phyloP scores from a whole-genome alignment of 23 tunicate species.

The Styela plicata region DNA sequence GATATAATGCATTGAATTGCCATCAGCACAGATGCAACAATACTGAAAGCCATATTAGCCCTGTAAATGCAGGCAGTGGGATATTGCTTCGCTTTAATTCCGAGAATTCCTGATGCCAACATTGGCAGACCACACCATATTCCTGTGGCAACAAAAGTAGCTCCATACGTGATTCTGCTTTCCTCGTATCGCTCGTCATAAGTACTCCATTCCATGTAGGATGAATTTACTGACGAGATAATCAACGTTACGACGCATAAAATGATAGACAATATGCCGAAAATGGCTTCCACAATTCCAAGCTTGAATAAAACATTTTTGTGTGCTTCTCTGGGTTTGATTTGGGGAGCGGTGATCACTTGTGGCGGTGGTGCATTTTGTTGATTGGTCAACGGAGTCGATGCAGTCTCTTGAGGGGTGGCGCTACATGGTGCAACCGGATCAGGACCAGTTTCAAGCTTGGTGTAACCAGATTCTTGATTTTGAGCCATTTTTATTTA shows the following conservation, averaged over 20 bases:
- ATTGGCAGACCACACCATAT: neutral
- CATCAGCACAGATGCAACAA: neutral
- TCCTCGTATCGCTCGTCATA: neutral
- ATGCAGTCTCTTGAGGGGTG: no score
- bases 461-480: no score
- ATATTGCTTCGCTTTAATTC: neutral
- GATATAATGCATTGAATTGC: neutral
- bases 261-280: neutral
- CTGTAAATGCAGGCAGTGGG: neutral
- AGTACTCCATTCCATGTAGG: neutral
- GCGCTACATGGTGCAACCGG: no score
- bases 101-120: neutral
- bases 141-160: neutral
- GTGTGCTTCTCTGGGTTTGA: neutral
- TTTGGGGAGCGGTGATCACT: neutral
- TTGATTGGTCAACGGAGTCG: no score
- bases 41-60: conserved; percentile 1
- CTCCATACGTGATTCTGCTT: neutral
- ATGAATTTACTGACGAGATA: neutral
- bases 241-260: neutral
- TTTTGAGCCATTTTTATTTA: no score
- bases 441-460: no score
- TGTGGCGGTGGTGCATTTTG: neutral
- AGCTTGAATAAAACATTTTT: neutral
- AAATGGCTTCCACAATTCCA: neutral